Percentiles rank a stretch among this genome's conserved stretches.
Evolutionary conservation across 2,113 vertebrate genomes (phyloP).

Genomic region (Phrynocephalus versicolor): DNA sequence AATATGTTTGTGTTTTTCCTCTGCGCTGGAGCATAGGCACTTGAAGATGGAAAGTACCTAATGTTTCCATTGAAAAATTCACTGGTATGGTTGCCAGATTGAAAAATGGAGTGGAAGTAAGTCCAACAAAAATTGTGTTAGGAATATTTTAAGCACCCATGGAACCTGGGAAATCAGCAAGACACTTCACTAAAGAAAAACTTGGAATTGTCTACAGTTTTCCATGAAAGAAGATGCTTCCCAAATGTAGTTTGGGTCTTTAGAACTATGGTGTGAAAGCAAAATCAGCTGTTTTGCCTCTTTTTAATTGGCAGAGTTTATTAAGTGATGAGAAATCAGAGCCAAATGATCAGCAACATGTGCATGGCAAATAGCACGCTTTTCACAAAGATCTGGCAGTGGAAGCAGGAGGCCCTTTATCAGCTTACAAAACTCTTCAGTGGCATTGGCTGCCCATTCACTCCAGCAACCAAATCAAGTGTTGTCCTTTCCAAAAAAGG

Average conservation of each 20-base stretch:
- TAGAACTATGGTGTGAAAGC: neutral
- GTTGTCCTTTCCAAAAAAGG: neutral
- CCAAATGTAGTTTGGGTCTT: neutral
- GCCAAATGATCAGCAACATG: neutral
- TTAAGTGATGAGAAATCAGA: neutral
- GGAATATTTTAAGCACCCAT: neutral
- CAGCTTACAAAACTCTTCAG: too few relatives aligned
- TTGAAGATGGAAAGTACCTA: constrained; percentile 51
- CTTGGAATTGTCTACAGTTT: neutral
- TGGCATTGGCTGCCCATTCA: too few relatives aligned
- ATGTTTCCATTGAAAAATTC: constrained; percentile 33
- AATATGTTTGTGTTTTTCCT: constrained; percentile 58
- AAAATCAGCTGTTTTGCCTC: neutral
- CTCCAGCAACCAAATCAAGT: too few relatives aligned
- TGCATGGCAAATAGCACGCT: neutral
- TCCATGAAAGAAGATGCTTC: neutral
- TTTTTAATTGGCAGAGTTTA: neutral
- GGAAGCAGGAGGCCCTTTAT: too few relatives aligned
- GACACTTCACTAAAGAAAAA: neutral
- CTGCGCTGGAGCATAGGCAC: constrained; percentile 55
- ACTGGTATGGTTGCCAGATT: constrained; percentile 4
- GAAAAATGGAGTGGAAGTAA: constrained; percentile 17
- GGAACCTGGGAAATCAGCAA: neutral
- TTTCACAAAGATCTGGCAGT: too few relatives aligned
- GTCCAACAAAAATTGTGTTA: constrained; percentile 3